A percentile compares a stretch with the other conserved stretches of the same genome.
Evolutionary conservation across 2,113 vertebrate genomes (phyloP).

Genomic region (Mustelus asterias): DNA sequence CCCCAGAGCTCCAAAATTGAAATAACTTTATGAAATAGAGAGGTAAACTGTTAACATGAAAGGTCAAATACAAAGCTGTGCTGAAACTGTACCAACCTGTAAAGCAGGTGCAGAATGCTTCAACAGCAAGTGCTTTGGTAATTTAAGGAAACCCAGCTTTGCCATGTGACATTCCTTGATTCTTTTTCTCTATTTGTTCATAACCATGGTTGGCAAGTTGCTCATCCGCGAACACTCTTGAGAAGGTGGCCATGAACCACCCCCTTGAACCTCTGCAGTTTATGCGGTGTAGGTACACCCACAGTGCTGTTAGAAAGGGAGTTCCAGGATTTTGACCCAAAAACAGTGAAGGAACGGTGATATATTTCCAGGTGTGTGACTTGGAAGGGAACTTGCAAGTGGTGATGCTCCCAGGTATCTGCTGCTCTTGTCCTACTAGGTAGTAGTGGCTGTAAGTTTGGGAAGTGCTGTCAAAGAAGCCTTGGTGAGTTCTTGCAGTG

Average conservation of each 20-base stretch:
- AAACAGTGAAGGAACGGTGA: not conserved
- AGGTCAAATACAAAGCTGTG: not conserved
- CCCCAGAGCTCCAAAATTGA: not conserved
- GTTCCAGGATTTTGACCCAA: not conserved
- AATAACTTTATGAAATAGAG: not conserved
- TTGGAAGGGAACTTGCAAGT: not conserved
- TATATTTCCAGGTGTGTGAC: not conserved
- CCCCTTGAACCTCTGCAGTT: not conserved
- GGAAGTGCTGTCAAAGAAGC: not conserved
- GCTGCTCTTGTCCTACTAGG: not conserved
- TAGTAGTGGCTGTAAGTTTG: not conserved
- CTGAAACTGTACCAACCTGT: not conserved
- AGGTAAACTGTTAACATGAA: not conserved
- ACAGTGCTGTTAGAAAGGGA: not conserved
- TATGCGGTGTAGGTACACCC: not conserved
- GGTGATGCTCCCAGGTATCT: not conserved
- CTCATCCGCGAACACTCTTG: not conserved
- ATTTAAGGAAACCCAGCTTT: not conserved
- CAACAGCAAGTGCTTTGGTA: not conserved
- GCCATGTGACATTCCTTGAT: not conserved
- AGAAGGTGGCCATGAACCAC: not conserved
- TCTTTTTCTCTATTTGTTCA: not conserved
- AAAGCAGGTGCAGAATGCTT: conserved; percentile 10
- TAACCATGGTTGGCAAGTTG: not conserved
- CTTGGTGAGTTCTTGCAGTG: not conserved